Conservation (phyloP, 2,113 vertebrate genomes). For the Aptenodytes patagonicus region DNA sequence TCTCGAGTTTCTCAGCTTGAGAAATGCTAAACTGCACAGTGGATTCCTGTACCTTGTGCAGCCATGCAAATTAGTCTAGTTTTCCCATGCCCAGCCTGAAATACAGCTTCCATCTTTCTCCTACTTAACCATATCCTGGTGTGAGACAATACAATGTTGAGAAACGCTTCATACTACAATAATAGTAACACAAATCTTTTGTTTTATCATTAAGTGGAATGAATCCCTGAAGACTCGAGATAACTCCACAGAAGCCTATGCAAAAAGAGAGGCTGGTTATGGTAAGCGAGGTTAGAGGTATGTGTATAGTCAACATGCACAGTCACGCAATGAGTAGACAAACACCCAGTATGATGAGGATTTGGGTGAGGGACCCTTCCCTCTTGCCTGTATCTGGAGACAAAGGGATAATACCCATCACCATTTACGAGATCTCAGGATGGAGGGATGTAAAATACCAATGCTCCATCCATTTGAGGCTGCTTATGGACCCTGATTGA, state of each 20-base stretch:
- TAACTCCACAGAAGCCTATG: neutral
- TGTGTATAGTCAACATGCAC: neutral
- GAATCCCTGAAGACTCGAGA: neutral
- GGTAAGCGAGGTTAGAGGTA: neutral
- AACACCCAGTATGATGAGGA: neutral
- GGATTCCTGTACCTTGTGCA: neutral
- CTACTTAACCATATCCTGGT: neutral
- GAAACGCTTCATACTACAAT: constrained; percentile 7
- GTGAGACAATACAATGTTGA: neutral
- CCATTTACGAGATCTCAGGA: neutral
- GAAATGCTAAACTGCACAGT: neutral
- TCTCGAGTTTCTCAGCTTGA: neutral
- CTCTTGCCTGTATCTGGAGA: neutral
- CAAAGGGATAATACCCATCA: neutral
- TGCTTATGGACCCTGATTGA: neutral
- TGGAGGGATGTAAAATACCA: neutral
- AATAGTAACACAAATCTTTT: neutral
- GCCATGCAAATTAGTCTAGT: neutral
- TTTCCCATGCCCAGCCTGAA: neutral
- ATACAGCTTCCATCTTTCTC: neutral
- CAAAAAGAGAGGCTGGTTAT: neutral
- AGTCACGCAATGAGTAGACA: neutral
- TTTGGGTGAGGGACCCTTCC: neutral
- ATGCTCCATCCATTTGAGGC: neutral
- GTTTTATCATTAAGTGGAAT: neutral